Evolutionary conservation across 2,113 vertebrate species (phyloP), one percentile per base, ranked within the genome.

Genomic region (Anas platyrhynchos): DNA sequence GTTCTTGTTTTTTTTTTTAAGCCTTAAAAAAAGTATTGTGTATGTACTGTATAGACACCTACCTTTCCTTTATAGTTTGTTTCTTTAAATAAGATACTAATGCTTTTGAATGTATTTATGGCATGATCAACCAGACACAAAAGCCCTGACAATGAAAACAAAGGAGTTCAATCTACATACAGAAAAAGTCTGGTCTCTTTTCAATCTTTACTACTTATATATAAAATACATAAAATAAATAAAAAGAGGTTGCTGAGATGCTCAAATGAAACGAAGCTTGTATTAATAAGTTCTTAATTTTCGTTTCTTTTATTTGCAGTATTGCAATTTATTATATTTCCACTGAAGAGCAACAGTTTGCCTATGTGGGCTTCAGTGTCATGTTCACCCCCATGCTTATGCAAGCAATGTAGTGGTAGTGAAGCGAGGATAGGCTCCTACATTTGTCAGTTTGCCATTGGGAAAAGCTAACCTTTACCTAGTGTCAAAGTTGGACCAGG

Each of bases 331-430:
- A 38, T 43, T 86, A 16, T 58, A 27, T 89, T 80, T 66, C 29
- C 56, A 55, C 13, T 69, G 65, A 82, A 0, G 0, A 82, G 43
- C 44, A 56, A 13, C 34, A 13, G 15, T 61, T 50, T 85, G 48
- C 23, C 86, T 71, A 6, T 77, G 52, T 63, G 31, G 52, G 14
- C 44, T 73, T 79, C n/a, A 34, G 73, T 61, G 55, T 32, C n/a
- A n/a, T 50, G 43, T 71, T 22, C 15, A 11, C 16, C 43, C 9
- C 16, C 1, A 1, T 2, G 34, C 2, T 1, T 23, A 32, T 34
- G 46, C 29, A 26, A 27, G 17, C 46, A 4, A 2, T 18, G 52
- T 13, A 31, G 67, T 77, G 59, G 43, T 10, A 16, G 46, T 2
- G 34, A 52, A 67, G 73, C 4, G 8, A 32, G 83, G 54, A 16